Evolutionary conservation across 2,888 invertebrate species (phyloP), one percentile per base, ranked within the genome.

Genomic region (Ennomos fuscantarius): DNA sequence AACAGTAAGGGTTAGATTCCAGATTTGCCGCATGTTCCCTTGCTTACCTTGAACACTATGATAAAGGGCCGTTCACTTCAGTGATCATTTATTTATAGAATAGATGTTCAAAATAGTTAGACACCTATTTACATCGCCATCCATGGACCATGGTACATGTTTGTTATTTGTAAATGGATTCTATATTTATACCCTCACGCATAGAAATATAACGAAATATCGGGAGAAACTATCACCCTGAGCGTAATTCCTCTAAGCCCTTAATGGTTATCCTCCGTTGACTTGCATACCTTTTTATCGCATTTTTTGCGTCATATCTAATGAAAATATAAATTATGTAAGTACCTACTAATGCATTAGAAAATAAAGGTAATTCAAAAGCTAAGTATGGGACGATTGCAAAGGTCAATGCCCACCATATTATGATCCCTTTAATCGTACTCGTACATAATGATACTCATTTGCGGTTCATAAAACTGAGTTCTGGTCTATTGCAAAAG

Each of bases 1-100:
- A 69, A 64, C 56, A 65, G 61, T 61, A 69, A 35, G 54, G 60
- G 62, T 63, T 84, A 82, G 66, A 79, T 70, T 67, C 68, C 63
- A 72, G 69, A 72, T 66, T 70, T 57, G 46, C 56, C 65, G 60
- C 57, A 49, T 70, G 68, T 75, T 81, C 84, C 81, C 81, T 76
- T 74, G 84, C 78, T 88, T 80, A 76, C 89, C 90, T 90, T 90
- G 90, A 80, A 80, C 71, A 73, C 69, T 63, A 75, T 80, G 83
- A 87, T 86, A 88, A 87, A 87, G 86, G 87, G 73, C 79, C 82
- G 63, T 82, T 84, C 82, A 81, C 84, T 83, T 81, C 56, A 58
- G 44, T 47, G 47, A 48, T 43, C 60, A 60, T 36, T 49, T 33
- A 24, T 24, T 24, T n/a, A n/a, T n/a, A n/a, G 33, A 45, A 48